Evolutionary conservation across 2,888 invertebrate species (phyloP), one percentile per base, ranked within the genome.

Genomic region (Rhorus exstirpatorius): DNA sequence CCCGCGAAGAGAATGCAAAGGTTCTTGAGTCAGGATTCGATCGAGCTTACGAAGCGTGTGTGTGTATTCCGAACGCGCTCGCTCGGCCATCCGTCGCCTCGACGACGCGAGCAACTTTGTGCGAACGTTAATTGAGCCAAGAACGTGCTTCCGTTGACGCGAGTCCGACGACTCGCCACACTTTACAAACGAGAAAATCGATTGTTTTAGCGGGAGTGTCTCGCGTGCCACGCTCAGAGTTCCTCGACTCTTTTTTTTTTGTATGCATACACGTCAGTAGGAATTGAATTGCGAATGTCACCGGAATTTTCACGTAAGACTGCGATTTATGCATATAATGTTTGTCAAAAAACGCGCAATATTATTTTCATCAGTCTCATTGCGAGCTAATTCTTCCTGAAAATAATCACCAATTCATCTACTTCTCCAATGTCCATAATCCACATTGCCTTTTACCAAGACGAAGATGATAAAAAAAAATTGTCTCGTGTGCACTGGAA

Each of bases 111-210:
- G 35, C 65, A 63, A 63, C 65, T 58, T 61, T 63, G 68, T 63
- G 74, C 79, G 41, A 21, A 60, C 51, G 61, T 67, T 80, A 80
- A 80, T 80, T 80, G 74, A 80, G 60, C 74, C 24, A 75, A 38
- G 61, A 75, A 80, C 79, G 79, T 80, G 67, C 74, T 65, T 26
- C 21, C 21, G 71, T 46, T 46, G 61, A 17, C 78, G 51, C 53
- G 70, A 63, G 70, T 72, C 67, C 72, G 53, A 10, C 31, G 61
- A 21, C 60, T 60, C 60, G 17, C 58, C 26, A 51, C 24, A 41
- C 74, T 58, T 53, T 14, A 44, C 51, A 49, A 58, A 80, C 38
- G 68, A 74, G 79, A 61, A 80, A 75, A 80, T 80, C 79, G 79
- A 75, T 80, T 63, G 79, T 79, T 67, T 19, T 6, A 35, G 46